phyloP scores from a whole-genome alignment of 1,140 invertebrate species.

The Drusus annulatus region DNA sequence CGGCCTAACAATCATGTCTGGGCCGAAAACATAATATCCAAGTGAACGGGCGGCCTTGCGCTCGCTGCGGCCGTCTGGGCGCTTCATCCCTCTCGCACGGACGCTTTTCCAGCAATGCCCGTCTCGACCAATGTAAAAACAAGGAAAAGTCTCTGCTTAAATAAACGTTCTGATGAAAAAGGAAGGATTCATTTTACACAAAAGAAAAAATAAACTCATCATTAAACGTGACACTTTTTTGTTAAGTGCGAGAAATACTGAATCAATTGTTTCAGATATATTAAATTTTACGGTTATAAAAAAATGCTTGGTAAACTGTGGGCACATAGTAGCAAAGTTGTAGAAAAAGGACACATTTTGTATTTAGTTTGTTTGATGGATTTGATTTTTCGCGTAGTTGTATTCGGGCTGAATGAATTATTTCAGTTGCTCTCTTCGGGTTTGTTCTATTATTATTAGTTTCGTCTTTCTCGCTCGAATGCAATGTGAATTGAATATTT shows the following conservation, averaged over 20 bases:
- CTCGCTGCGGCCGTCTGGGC: conserved; percentile 12
- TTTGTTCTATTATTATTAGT: conserved; percentile 13
- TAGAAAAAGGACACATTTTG: background rate
- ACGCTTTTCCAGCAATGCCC: conserved; percentile 13
- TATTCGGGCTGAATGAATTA: background rate
- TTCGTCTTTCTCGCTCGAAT: conserved; percentile 25
- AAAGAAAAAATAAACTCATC: background rate
- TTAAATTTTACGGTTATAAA: too few species aligned
- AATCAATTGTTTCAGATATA: too few species aligned
- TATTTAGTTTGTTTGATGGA: too few species aligned
- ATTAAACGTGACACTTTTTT: too few species aligned
- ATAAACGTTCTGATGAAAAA: background rate
- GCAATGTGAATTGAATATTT: conserved; percentile 40
- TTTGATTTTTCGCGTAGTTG: background rate
- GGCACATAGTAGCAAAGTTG: too few species aligned
- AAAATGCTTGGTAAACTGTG: too few species aligned
- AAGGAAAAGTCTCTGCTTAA: background rate
- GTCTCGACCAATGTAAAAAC: background rate
- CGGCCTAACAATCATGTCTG: conserved; percentile 16
- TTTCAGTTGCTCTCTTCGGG: background rate
- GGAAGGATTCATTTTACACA: background rate
- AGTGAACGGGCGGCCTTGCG: conserved; percentile 4
- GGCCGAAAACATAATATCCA: conserved; percentile 20
- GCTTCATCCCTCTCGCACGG: background rate
- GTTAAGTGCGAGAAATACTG: background rate